Conservation (phyloP, 2,113 vertebrate species). For the Burhinus oedicnemus region DNA sequence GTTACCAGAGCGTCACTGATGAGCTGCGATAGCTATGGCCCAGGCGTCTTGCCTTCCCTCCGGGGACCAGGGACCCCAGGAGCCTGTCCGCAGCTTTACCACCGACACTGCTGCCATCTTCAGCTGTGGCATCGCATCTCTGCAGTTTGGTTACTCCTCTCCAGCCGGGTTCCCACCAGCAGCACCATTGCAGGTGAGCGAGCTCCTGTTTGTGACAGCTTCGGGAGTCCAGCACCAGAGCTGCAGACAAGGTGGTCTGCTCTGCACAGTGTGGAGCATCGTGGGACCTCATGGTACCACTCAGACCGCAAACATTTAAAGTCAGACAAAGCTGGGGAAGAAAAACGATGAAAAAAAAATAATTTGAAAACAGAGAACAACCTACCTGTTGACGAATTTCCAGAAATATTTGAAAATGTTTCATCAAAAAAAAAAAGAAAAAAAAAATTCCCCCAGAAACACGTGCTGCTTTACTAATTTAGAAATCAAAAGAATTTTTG, state of each 20-base stretch:
- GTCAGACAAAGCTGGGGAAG: not conserved
- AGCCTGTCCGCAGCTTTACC: not conserved
- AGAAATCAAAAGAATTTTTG: not conserved
- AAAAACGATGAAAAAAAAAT: not conserved
- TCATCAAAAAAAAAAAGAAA: not conserved
- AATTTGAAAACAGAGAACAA: not conserved
- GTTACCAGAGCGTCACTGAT: not conserved
- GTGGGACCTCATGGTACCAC: fast-evolving
- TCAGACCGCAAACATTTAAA: not conserved
- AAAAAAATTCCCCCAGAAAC: not conserved
- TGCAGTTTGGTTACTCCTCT: fast-evolving
- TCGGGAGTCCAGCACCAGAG: not conserved
- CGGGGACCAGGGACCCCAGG: fast-evolving
- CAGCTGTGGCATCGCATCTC: not conserved
- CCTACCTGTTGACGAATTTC: not conserved
- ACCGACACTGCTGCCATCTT: not conserved
- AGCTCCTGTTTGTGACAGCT: not conserved
- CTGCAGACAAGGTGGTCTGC: not conserved
- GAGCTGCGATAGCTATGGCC: not conserved
- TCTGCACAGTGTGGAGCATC: fast-evolving
- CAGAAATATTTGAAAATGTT: not conserved
- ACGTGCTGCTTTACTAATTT: not conserved
- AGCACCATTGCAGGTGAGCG: fast-evolving
- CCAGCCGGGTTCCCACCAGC: not conserved
- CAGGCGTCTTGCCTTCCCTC: fast-evolving